Base-by-base conservation (phyloP, 2,797 vertebrate genomes). In the Gallirallus australis region DNA sequence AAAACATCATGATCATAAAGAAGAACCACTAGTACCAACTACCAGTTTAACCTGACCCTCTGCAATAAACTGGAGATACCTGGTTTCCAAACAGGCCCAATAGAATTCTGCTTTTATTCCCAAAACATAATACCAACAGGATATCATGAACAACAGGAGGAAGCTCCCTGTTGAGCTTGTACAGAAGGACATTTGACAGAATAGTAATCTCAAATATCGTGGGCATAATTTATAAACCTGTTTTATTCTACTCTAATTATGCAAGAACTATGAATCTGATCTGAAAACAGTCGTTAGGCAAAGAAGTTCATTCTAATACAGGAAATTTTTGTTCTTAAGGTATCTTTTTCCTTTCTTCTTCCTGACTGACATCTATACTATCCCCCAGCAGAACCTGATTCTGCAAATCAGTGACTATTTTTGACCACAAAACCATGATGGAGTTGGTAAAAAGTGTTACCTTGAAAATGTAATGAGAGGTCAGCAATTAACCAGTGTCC, bases 141-240 rank as follows among this genome's bases (percentile, higher is more conserved):
- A 91, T 91, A 42, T 72, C 25, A 7, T 12, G 54, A 81, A 96
- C 87, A 96, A 93, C 87, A 94, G 77, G 45, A 89, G 63, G 78
- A 94, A 95, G 56, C 37, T 66, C 54, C 33, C 20, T 86, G 23
- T 37, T 89, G 72, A 89, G 45, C 69, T 92, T 0, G 0, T 57
- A 40, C 50, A 64, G 75, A 68, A 72, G 56, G 72, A 52, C 3
- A 0, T 17, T 50, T 76, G 90, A 83, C 48, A 90, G 66, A 86
- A 66, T 5, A 68, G 25, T 75, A 37, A 82, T 63, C 33, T 82
- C 66, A 91, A 65, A 81, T 56, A 39, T 8, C 2, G n/a, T 71
- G 39, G 3, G 39, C 73, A 39, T 83, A 79, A 14, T 31, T 88
- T 82, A 61, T 66, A 81, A 70, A 76, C 54, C 14, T 56, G 4